Percentiles rank a stretch among this genome's conserved stretches.
Evolutionary conservation across 2,113 vertebrate species (phyloP).

Genomic region (Campylorhamphus procurvoides): DNA sequence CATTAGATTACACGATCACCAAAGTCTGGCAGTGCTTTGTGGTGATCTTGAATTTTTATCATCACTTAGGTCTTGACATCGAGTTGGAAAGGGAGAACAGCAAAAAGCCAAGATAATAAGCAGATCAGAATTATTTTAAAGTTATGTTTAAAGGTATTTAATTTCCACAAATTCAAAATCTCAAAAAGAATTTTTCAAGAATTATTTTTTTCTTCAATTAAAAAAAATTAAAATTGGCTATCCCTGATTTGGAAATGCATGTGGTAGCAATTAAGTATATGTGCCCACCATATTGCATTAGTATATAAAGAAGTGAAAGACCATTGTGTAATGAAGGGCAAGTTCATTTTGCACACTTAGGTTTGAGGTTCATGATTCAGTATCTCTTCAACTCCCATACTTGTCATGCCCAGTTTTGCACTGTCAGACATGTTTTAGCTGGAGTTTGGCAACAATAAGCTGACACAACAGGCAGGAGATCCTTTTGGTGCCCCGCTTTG

Average conservation of each 20-base stretch:
- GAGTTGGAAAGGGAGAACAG: neutral
- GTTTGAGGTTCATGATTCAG: neutral
- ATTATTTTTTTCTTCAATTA: neutral
- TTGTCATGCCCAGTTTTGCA: neutral
- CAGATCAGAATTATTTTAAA: neutral
- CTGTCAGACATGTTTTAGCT: fast-evolving
- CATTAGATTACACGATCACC: neutral
- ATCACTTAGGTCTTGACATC: neutral
- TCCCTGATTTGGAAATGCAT: neutral
- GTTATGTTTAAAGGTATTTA: neutral
- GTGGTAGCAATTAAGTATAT: neutral
- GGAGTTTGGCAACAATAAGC: neutral
- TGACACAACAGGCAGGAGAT: neutral
- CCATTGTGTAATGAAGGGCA: neutral
- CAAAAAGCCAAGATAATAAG: neutral
- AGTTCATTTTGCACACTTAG: neutral
- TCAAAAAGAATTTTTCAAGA: neutral
- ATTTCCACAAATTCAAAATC: neutral
- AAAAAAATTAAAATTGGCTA: neutral
- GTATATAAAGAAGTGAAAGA: neutral
- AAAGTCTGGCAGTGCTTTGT: neutral
- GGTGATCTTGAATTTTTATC: neutral
- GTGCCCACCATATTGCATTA: neutral
- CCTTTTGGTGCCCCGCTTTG: neutral
- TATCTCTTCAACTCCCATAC: neutral